Evolutionary conservation across 2,113 vertebrate genomes (phyloP).

Genomic region (Ovibos moschatus): DNA sequence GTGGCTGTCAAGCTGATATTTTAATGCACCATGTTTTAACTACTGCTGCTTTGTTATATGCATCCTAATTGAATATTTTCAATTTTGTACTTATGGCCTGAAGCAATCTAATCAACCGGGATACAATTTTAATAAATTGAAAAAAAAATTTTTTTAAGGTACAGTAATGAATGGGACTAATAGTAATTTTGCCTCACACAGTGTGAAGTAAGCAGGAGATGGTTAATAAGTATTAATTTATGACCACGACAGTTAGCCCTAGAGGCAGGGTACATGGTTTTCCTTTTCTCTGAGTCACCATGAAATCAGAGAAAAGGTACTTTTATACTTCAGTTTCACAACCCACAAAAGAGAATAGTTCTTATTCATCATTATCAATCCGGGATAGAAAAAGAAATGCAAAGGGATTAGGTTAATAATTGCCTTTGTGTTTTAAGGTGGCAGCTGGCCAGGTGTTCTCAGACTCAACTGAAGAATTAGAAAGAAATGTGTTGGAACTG

Average conservation of each 20-base stretch:
- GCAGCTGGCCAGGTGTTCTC: slow-evolving; percentile 24
- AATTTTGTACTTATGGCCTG: slow-evolving; percentile 29
- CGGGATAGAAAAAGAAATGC: slow-evolving; percentile 3
- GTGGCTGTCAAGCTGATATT: background rate
- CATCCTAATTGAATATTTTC: slow-evolving; percentile 37
- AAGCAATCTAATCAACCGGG: slow-evolving; percentile 39
- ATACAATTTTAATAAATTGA: slow-evolving; percentile 45
- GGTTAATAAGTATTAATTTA: slow-evolving; percentile 38
- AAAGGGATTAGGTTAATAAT: slow-evolving; percentile 25
- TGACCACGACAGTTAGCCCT: slow-evolving; percentile 4
- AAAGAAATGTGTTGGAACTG: slow-evolving; percentile 5
- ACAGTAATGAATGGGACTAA: slow-evolving; percentile 27
- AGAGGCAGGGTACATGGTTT: background rate
- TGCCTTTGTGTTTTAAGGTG: slow-evolving; percentile 43
- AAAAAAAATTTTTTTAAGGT: background rate
- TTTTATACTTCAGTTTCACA: slow-evolving; percentile 29
- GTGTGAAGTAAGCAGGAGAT: background rate
- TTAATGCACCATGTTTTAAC: background rate
- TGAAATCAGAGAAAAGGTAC: background rate
- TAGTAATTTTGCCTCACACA: background rate
- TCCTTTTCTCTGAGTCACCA: slow-evolving; percentile 37
- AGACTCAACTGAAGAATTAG: background rate
- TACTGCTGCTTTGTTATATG: background rate
- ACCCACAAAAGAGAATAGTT: slow-evolving; percentile 45
- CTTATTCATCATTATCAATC: background rate